Evolutionary conservation across 2,888 invertebrate species (phyloP).

Genomic region (Cheilosia impressa): DNA sequence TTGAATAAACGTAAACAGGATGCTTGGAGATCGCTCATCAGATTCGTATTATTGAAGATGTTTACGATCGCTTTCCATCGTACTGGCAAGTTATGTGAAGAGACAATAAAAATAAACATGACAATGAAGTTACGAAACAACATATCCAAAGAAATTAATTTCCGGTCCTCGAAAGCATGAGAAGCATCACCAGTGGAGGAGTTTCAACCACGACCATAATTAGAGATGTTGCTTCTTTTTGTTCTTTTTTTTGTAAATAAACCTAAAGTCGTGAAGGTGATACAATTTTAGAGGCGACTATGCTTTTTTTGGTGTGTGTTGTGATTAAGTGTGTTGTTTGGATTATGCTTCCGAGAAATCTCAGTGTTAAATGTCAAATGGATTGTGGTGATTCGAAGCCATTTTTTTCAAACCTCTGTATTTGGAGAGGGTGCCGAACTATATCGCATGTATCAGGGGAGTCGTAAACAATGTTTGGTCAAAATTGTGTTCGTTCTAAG

Average conservation of each 20-base stretch:
- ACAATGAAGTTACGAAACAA: background rate
- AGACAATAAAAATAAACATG: conserved; percentile 42
- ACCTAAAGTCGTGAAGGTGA: background rate
- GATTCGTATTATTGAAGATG: conserved; percentile 32
- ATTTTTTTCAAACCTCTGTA: background rate
- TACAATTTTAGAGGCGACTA: background rate
- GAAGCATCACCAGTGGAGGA: background rate
- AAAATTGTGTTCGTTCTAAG: background rate
- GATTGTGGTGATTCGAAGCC: conserved; percentile 14
- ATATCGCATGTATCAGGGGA: background rate
- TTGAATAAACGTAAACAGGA: conserved; percentile 64
- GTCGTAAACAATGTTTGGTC: background rate
- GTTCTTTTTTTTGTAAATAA: background rate
- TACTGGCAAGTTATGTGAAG: conserved; percentile 7
- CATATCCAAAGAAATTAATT: conserved; percentile 21
- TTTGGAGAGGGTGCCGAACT: background rate
- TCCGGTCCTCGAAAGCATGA: conserved; percentile 12
- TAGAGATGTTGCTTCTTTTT: conserved; percentile 19
- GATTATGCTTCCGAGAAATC: conserved; percentile 20
- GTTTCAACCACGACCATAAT: conserved; percentile 33
- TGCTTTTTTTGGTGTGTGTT: conserved; percentile 17
- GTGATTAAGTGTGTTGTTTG: conserved; percentile 21
- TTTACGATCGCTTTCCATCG: conserved; percentile 62
- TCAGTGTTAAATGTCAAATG: conserved; percentile 22
- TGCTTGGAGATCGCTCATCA: conserved; percentile 27